These are phyloP conservation scores for Raja brachyura DNA, from an alignment of 2,113 vertebrate genomes.

Conservation along the genomic window DNA sequence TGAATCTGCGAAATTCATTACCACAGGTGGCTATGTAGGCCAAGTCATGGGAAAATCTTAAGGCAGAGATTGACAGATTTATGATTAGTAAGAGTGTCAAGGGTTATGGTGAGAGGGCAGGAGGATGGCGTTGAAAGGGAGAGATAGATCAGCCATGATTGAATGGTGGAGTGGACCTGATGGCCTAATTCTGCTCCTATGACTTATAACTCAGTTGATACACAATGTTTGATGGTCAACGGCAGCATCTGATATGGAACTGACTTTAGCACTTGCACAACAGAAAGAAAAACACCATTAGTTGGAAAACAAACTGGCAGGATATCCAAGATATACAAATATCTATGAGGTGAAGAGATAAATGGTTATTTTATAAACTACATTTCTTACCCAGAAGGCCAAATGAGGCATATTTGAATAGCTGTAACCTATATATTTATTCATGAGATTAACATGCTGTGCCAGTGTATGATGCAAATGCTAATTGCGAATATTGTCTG, in stretches of 20 bases:
- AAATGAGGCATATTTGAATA: conserved; percentile 3
- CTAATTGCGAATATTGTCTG: not conserved
- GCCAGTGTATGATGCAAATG: not conserved
- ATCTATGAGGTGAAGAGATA: not conserved
- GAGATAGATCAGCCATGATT: too few relatives aligned
- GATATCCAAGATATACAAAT: not conserved
- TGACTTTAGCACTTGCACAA: not conserved
- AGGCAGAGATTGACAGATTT: too few relatives aligned
- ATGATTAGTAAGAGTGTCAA: too few relatives aligned
- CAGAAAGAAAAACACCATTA: not conserved
- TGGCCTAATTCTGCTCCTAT: too few relatives aligned
- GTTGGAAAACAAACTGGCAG: not conserved
- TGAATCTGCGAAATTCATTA: too few relatives aligned
- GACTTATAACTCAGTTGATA: not conserved
- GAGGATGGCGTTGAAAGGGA: too few relatives aligned
- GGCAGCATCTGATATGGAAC: not conserved
- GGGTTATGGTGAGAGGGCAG: too few relatives aligned
- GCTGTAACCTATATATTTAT: not conserved
- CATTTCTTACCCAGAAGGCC: not conserved
- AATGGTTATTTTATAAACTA: not conserved
- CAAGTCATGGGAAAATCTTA: too few relatives aligned
- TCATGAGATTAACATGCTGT: not conserved
- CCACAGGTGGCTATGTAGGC: too few relatives aligned
- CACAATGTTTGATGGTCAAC: not conserved
- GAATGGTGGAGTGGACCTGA: too few relatives aligned